Conservation (phyloP, 2,113 vertebrate genomes). For the Alethe diademata region DNA sequence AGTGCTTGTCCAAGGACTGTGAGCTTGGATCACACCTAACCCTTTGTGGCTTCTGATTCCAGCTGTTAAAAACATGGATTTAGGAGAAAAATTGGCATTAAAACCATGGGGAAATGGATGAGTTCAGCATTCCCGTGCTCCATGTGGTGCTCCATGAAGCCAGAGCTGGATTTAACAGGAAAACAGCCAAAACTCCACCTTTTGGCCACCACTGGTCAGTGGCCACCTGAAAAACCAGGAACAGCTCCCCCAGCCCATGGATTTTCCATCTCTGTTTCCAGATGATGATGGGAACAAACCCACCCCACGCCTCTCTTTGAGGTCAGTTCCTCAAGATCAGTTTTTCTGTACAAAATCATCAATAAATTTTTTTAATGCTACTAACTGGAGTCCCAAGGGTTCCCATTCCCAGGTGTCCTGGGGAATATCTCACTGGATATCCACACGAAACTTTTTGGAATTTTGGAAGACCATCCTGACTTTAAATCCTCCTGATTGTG, state of each 20-base stretch:
- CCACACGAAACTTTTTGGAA: fast-evolving
- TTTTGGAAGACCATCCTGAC: neutral
- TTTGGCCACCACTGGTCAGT: neutral
- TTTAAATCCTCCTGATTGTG: neutral
- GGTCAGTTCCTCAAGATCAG: neutral
- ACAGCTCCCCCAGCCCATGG: fast-evolving
- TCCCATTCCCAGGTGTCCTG: neutral
- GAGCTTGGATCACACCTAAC: neutral
- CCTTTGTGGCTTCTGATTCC: fast-evolving
- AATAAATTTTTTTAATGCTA: neutral
- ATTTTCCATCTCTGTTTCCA: neutral
- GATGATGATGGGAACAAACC: neutral
- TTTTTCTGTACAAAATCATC: neutral
- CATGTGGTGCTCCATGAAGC: neutral
- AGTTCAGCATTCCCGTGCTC: neutral
- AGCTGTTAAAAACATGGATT: neutral
- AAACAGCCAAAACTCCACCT: neutral
- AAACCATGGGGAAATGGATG: fast-evolving
- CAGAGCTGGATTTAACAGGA: neutral
- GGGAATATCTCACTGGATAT: neutral
- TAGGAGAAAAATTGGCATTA: neutral
- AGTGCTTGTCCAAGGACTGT: neutral
- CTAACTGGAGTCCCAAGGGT: neutral
- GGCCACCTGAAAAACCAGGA: neutral
- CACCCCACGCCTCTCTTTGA: neutral